Percentiles rank a stretch among this genome's conserved stretches.
Conservation (phyloP, 2,888 invertebrate species). For the Formica aserva region DNA sequence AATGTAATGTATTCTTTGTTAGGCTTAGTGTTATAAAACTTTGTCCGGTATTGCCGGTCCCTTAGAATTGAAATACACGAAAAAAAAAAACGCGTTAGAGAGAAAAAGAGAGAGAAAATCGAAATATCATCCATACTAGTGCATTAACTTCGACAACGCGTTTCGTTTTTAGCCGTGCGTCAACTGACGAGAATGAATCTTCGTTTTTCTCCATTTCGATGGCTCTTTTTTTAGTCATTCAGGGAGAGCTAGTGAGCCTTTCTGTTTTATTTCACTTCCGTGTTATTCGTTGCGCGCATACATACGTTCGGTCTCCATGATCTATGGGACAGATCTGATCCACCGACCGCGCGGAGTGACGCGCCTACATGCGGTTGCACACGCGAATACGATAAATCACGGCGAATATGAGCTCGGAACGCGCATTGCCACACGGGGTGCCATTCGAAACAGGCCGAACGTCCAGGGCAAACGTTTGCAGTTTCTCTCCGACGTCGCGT, state of each 20-base stretch:
- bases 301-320: conserved; percentile 62
- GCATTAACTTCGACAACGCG: conserved; percentile 26
- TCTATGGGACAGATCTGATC: conserved; percentile 69
- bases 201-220: conserved; percentile 5
- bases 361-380: conserved; percentile 68
- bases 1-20: conserved; percentile 15
- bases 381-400: conserved; percentile 76
- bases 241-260: conserved; percentile 46
- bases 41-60: background rate
- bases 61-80: background rate
- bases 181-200: conserved; percentile 40
- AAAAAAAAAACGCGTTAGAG: background rate
- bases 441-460: conserved; percentile 77
- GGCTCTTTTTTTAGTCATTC: conserved; percentile 42
- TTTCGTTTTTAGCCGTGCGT: conserved; percentile 4
- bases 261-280: conserved; percentile 45
- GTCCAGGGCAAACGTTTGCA: conserved; percentile 73
- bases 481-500: conserved; percentile 67
- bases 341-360: conserved; percentile 64
- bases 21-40: conserved; percentile 21
- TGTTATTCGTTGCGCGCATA: conserved; percentile 44
- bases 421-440: conserved; percentile 56
- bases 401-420: conserved; percentile 74
- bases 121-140: background rate
- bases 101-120: background rate